Evolutionary conservation across 2,888 invertebrate species (phyloP).

Genomic region (Prenolepis imparis): DNA sequence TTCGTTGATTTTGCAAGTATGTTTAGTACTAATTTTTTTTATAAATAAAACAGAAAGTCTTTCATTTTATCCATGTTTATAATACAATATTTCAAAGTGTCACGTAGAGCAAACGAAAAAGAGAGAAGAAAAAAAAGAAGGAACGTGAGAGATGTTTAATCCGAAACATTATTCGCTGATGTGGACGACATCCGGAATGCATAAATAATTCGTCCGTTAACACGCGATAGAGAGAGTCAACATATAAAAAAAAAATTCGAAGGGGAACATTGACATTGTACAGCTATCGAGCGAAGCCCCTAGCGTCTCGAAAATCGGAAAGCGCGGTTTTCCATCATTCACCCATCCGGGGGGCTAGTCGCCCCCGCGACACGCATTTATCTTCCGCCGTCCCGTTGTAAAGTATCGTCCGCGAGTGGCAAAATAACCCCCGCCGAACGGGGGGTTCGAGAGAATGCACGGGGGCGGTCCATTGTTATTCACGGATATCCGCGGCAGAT

Average conservation of each 20-base stretch:
- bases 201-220: slow-evolving; percentile 10
- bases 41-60: not conserved
- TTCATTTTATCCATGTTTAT: not conserved
- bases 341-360: slow-evolving; percentile 21
- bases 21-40: not conserved
- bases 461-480: slow-evolving; percentile 60
- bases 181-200: not conserved
- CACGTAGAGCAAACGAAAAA: not conserved
- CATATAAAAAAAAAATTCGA: not conserved
- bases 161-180: not conserved
- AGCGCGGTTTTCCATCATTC: slow-evolving; percentile 51
- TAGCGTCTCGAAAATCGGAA: slow-evolving; percentile 46
- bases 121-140: not conserved
- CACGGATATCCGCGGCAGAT: slow-evolving; percentile 58
- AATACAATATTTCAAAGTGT: not conserved
- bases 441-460: slow-evolving; percentile 47
- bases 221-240: not conserved
- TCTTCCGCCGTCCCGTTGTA: slow-evolving; percentile 37
- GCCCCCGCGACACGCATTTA: slow-evolving; percentile 44
- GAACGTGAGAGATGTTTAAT: not conserved
- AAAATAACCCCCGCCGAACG: slow-evolving; percentile 64
- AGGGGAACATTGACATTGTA: slow-evolving; percentile 10
- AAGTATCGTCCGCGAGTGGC: slow-evolving; percentile 42
- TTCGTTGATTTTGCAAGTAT: not conserved
- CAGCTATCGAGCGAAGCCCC: not conserved